Evolutionary conservation across 1,140 invertebrate genomes (phyloP).

Genomic region (Adelges cooleyi): DNA sequence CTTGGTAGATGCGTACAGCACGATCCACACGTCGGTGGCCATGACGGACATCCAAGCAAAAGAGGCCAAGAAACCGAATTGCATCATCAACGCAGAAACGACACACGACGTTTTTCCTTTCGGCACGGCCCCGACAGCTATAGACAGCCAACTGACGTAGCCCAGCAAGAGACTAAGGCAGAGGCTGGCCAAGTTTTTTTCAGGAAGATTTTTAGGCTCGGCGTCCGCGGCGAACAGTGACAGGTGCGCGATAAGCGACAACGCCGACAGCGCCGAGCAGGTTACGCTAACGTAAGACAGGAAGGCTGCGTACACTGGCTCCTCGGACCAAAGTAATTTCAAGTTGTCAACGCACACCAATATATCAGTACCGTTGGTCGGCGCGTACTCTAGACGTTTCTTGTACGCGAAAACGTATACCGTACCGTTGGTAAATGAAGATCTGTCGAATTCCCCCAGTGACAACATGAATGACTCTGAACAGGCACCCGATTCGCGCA

Average conservation of each 20-base stretch:
- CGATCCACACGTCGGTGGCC: conserved; percentile 17
- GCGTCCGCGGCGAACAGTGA: background rate
- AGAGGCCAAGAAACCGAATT: conserved; percentile 20
- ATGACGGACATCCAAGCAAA: conserved; percentile 26
- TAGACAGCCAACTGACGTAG: background rate
- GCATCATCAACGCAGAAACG: background rate
- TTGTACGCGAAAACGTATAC: conserved; percentile 13
- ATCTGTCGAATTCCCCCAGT: background rate
- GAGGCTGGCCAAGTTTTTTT: conserved; percentile 11
- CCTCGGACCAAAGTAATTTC: background rate
- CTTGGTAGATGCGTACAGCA: background rate
- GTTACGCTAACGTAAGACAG: background rate
- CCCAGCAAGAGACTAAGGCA: background rate
- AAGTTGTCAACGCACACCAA: background rate
- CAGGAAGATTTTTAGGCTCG: background rate
- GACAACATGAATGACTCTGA: background rate
- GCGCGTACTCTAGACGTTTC: background rate
- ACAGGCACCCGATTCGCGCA: background rate
- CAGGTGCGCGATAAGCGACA: background rate
- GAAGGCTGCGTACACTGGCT: background rate
- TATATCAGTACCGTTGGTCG: background rate
- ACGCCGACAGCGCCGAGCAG: background rate
- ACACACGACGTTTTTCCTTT: background rate
- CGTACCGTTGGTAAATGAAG: background rate
- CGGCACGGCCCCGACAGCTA: background rate